Evolutionary conservation across 2,888 invertebrate species (phyloP).

Genomic region (Bruchidius siliquastri): DNA sequence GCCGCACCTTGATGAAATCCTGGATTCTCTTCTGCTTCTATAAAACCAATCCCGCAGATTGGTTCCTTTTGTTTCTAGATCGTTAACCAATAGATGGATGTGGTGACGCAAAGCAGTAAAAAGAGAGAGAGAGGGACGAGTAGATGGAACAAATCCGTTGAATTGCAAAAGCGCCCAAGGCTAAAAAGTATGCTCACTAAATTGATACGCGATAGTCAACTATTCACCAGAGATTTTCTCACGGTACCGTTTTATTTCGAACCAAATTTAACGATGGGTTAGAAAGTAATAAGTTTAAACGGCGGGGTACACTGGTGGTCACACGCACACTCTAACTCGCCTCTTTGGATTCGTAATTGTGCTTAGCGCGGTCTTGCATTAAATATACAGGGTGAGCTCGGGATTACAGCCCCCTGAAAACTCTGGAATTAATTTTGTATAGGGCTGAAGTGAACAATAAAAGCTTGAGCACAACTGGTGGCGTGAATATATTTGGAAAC

Average conservation of each 20-base stretch:
- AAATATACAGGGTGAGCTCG: neutral
- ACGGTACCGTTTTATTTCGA: slow-evolving; percentile 28
- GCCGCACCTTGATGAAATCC: no score
- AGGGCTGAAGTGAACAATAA: no score
- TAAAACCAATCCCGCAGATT: neutral
- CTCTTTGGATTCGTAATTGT: neutral
- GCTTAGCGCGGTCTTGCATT: neutral
- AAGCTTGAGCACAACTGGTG: no score
- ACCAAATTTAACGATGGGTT: slow-evolving; percentile 30
- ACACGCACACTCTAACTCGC: neutral
- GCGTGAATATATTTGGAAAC: no score
- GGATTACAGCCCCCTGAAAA: neutral
- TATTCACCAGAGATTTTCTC: slow-evolving; percentile 22
- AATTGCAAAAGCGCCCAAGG: neutral
- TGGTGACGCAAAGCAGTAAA: neutral
- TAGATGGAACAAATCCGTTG: neutral
- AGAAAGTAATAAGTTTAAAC: slow-evolving; percentile 34
- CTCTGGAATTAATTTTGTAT: no score
- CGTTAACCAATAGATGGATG: neutral
- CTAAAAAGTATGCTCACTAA: slow-evolving; percentile 12
- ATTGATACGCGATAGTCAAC: slow-evolving; percentile 21
- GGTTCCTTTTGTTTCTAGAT: neutral
- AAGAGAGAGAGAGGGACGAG: slow-evolving; percentile 1
- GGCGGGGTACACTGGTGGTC: slow-evolving; percentile 31
- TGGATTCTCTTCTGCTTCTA: no score